These are phyloP conservation scores for Pygocentrus nattereri DNA, from an alignment of 2,797 vertebrate species.

Conservation along the genomic window DNA sequence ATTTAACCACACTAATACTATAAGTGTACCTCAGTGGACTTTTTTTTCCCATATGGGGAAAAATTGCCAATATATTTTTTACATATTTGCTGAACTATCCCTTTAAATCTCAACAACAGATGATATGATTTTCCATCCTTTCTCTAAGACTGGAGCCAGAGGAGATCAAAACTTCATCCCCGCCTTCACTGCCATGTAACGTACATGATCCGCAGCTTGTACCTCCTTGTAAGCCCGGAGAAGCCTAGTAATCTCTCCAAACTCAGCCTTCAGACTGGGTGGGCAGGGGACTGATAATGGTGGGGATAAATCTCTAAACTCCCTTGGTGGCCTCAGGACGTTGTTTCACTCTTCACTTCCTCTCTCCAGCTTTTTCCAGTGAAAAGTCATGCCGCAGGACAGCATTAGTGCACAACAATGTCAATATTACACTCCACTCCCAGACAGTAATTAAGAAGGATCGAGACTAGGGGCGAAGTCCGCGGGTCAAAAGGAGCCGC, in stretches of 20 bases:
- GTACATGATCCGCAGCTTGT: slow-evolving; percentile 19
- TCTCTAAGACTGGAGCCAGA: not conserved
- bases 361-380: slow-evolving; percentile 9
- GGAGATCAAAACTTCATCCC: not conserved
- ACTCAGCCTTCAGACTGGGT: slow-evolving; percentile 15
- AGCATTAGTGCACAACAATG: slow-evolving; percentile 24
- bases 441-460: slow-evolving; percentile 51
- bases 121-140: not conserved
- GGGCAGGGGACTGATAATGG: not conserved
- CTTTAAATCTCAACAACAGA: not conserved
- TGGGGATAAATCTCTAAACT: slow-evolving; percentile 36
- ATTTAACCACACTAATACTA: too few species aligned
- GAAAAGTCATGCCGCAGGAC: slow-evolving; percentile 31
- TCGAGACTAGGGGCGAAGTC: not conserved
- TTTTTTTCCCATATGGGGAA: too few species aligned
- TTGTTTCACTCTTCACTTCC: slow-evolving; percentile 29
- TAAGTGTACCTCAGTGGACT: too few species aligned
- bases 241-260: slow-evolving; percentile 26
- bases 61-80: too few species aligned
- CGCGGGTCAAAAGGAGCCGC: not conserved
- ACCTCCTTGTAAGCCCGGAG: slow-evolving; percentile 11
- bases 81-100: too few species aligned
- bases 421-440: slow-evolving; percentile 31
- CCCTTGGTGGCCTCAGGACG: slow-evolving; percentile 11
- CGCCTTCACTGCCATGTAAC: not conserved